phyloP scores from a whole-genome alignment of 2,888 invertebrate genomes.

The Lycophotia porphyrea region DNA sequence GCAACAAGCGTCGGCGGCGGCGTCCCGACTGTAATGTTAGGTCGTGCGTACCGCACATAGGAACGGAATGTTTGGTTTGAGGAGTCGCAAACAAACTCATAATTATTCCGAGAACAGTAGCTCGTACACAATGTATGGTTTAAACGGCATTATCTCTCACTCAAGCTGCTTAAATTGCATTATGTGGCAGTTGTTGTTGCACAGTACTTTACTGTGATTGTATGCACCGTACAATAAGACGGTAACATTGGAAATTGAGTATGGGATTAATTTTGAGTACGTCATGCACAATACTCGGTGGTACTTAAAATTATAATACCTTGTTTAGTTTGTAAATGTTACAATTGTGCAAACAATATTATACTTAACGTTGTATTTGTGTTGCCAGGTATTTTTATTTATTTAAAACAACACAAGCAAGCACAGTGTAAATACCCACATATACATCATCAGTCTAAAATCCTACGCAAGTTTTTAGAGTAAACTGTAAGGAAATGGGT shows the following conservation, averaged over 20 bases:
- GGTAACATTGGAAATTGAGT: conserved; percentile 31
- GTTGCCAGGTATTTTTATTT: conserved; percentile 36
- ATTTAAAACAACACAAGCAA: conserved; percentile 35
- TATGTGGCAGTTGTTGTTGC: conserved; percentile 53
- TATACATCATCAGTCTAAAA: conserved; percentile 32
- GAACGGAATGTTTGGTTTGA: conserved; percentile 86
- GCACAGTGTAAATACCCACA: conserved; percentile 26
- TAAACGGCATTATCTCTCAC: conserved; percentile 73
- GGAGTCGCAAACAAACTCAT: conserved; percentile 86
- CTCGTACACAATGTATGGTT: conserved; percentile 78
- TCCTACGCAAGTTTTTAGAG: conserved; percentile 45
- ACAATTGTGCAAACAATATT: conserved; percentile 39
- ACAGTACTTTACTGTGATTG: conserved; percentile 41
- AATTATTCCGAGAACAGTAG: conserved; percentile 83
- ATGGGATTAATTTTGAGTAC: conserved; percentile 30
- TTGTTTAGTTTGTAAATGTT: conserved; percentile 26
- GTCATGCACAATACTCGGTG: conserved; percentile 13
- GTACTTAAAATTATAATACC: conserved; percentile 15
- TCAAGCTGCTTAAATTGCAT: conserved; percentile 73
- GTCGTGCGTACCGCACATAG: conserved; percentile 81
- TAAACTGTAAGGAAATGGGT: conserved; percentile 49
- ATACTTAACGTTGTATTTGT: conserved; percentile 31
- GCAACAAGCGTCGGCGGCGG: conserved; percentile 84
- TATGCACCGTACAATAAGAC: conserved; percentile 32
- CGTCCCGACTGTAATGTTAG: conserved; percentile 80